Evolutionary conservation across 2,888 invertebrate species (phyloP).

Genomic region (Rhamphomyia laevipes): DNA sequence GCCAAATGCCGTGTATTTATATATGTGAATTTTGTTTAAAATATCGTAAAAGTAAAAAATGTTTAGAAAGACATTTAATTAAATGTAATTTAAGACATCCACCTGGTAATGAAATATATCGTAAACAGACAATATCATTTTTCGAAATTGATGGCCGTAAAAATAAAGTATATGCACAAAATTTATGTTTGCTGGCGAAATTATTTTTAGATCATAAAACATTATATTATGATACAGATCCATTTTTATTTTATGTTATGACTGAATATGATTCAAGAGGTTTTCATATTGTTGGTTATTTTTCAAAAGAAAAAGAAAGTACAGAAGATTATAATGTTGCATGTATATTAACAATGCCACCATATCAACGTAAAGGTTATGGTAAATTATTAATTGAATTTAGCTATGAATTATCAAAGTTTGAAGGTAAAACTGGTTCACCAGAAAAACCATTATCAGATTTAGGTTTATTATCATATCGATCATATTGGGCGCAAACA

Average conservation of each 20-base stretch:
- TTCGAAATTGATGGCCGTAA: slow-evolving; percentile 97
- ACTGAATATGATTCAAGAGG: slow-evolving; percentile 85
- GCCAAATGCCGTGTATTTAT: slow-evolving; percentile 80
- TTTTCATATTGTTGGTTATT: slow-evolving; percentile 98
- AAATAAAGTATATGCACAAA: slow-evolving; percentile 95
- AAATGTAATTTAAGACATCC: slow-evolving; percentile 92
- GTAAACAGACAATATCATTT: slow-evolving; percentile 88
- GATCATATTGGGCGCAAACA: slow-evolving; percentile 98
- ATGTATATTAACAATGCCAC: slow-evolving; percentile 96
- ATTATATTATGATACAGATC: slow-evolving; percentile 96
- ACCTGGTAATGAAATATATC: slow-evolving; percentile 96
- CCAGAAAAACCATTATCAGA: slow-evolving; percentile 98
- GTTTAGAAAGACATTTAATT: slow-evolving; percentile 74
- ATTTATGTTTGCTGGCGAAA: slow-evolving; percentile 89
- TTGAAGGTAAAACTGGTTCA: slow-evolving; percentile 95
- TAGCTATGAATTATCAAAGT: slow-evolving; percentile 96
- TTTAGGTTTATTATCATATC: slow-evolving; percentile 86
- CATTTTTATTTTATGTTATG: no score
- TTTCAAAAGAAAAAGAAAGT: slow-evolving; percentile 98
- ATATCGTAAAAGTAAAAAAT: slow-evolving; percentile 91
- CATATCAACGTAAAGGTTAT: slow-evolving; percentile 96
- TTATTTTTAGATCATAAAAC: slow-evolving; percentile 97
- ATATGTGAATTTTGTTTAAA: slow-evolving; percentile 99
- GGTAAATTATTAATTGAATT: slow-evolving; percentile 98
- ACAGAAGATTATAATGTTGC: slow-evolving; percentile 99